Base-by-base conservation (phyloP, 2,797 vertebrate genomes). In the Carduelis carduelis region DNA sequence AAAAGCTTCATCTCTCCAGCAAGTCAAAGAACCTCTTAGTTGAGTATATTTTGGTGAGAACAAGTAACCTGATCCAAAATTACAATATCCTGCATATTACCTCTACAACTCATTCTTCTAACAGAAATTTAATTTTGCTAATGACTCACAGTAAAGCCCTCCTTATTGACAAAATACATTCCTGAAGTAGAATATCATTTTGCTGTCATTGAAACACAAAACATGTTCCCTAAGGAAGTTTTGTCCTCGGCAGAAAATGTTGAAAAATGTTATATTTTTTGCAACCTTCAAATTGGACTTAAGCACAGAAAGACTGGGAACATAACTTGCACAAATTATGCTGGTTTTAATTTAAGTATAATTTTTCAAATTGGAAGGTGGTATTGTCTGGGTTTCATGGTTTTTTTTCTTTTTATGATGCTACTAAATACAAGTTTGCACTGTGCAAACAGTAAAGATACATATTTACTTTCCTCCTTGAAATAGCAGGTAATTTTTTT, bases 401-500 rank as follows among this genome's bases (percentile, higher is more conserved):
- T 24, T 32, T 32, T 14, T 37, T 9, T 4, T 2, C 0, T 27
- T 41, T 76, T 79, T 55, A 47, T 53, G 0, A 56, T 69, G 34
- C 9, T 63, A 52, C 41, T 89, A 89, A 89, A 82, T 66, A 27
- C 47, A 88, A 79, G 47, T 41, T 92, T 94, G 41, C 41, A 24
- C 34, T 70, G 26, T 63, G 27, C 41, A 92, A 90, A 82, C 14
- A 74, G 61, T 61, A 59, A 87, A 84, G 70, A 53, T 57, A 90
- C 37, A 70, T 83, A 82, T 89, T 96, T 93, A 60, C 34, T 82
- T 88, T 88, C 47, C 24, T 70, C 87, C 78, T 84, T 47, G 53
- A 89, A 95, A 87, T 70, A 94, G 17, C 32, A 80, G 12, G 34
- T 24, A 24, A 61, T 26, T 6, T 80, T 95, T 93, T 91, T 41